Evolutionary conservation across 2,113 vertebrate species (phyloP), one percentile per base, ranked within the genome.

Genomic region (Dicrurus megarhynchus): DNA sequence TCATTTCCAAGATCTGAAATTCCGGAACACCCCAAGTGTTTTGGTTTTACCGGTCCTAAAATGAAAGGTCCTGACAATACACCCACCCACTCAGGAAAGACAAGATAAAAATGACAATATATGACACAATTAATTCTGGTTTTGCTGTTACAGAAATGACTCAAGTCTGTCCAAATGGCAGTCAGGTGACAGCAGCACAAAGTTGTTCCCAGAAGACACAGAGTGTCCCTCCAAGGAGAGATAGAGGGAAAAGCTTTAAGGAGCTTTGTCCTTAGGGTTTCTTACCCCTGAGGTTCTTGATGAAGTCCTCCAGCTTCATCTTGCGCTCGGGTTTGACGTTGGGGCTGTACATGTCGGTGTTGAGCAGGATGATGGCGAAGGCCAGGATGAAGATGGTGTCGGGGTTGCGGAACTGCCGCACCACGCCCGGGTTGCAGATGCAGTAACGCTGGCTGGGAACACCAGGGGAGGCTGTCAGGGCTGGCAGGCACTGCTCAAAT

Each of bases 321-420:
- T 99, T 99, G 76, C 99, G 98, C 97, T 99, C 99, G 0, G 99
- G 99, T 93, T 99, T 99, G 94, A 99, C 99, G 11, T 99, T 99
- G 91, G 99, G 99, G 96, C 99, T 99, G 98, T 99, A 99, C 99
- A 99, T 99, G 97, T 99, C 99, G 1, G 99, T 99, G 98, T 99
- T 99, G 96, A 99, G 98, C 92, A 99, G 98, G 97, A 99, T 99
- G 98, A 99, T 99, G 91, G 99, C 99, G 24, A 99, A 99, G 42
- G 99, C 99, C 97, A 99, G 98, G 97, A 99, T 99, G 98, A 99
- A 99, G 98, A 99, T 99, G 94, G 99, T 99, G 97, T 99, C 99
- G 0, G 99, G 99, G 97, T 99, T 99, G 87, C 99, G 98, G 95
- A 99, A 99, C 93, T 99, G 99, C 20, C 99, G 98, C 90, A 99